Percentiles rank a stretch among this genome's conserved stretches.
phyloP scores from a whole-genome alignment of 2,888 invertebrate genomes.

The Tachina grossa region DNA sequence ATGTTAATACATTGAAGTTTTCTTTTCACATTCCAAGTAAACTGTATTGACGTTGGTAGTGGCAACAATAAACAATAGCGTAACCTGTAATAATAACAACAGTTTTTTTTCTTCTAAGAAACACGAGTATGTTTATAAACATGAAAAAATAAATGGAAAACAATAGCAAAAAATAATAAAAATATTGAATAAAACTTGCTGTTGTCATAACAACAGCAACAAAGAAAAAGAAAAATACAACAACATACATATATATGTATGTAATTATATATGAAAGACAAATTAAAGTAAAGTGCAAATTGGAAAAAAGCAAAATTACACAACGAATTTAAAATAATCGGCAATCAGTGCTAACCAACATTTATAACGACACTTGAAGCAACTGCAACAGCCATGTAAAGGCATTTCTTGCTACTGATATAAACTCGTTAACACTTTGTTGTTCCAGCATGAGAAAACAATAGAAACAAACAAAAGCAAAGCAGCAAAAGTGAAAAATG shows the following conservation, averaged over 20 bases:
- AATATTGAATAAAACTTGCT: conserved; percentile 10
- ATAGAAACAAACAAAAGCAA: neutral
- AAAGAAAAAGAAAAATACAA: neutral
- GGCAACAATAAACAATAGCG: conserved; percentile 1
- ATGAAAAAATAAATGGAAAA: neutral
- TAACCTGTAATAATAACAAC: neutral
- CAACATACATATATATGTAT: neutral
- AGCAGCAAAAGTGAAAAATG: neutral
- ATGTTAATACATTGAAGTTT: neutral
- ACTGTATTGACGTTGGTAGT: neutral
- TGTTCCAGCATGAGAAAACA: neutral
- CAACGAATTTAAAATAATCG: conserved; percentile 21
- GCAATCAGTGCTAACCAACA: neutral
- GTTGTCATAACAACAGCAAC: conserved; percentile 22
- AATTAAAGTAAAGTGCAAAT: neutral
- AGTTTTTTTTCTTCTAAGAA: neutral
- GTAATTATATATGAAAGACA: too few relatives aligned
- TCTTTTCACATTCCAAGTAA: neutral
- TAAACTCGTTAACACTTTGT: conserved; percentile 7
- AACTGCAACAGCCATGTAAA: neutral
- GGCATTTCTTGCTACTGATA: neutral
- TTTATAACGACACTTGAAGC: conserved; percentile 3
- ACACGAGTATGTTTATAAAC: neutral
- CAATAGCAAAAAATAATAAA: neutral
- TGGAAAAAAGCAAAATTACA: neutral